Evolutionary conservation across 2,113 vertebrate genomes (phyloP).

Genomic region (Ceyx cyanopectus): DNA sequence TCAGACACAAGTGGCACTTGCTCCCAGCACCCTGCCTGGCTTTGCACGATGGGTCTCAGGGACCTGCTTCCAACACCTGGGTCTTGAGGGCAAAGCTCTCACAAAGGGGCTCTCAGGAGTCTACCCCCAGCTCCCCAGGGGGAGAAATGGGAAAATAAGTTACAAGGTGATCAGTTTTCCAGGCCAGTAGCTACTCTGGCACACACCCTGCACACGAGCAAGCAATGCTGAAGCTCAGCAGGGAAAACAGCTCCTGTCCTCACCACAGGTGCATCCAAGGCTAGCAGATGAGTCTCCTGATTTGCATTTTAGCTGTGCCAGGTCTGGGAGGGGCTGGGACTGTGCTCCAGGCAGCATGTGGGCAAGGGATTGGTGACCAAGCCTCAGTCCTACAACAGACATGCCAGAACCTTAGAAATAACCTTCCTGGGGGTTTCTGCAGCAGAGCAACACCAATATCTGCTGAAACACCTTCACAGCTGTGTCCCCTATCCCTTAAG

Average conservation of each 20-base stretch:
- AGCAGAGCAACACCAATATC: rapidly evolving
- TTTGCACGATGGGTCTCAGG: not conserved
- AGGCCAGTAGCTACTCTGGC: not conserved
- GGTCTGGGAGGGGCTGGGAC: not conserved
- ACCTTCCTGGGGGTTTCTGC: not conserved
- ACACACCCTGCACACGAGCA: rapidly evolving
- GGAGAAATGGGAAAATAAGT: not conserved
- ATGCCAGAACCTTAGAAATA: not conserved
- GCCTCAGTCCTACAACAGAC: not conserved
- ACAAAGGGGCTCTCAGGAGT: not conserved
- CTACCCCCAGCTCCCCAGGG: not conserved
- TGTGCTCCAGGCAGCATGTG: not conserved
- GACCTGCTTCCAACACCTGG: not conserved
- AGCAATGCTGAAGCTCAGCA: rapidly evolving
- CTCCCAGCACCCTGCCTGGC: not conserved
- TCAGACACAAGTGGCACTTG: not conserved
- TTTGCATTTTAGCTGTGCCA: rapidly evolving
- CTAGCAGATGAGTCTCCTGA: rapidly evolving
- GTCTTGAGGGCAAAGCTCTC: not conserved
- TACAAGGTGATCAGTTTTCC: not conserved
- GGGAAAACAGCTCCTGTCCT: not conserved
- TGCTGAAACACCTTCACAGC: not conserved
- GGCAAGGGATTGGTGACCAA: not conserved
- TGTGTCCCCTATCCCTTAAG: not conserved
- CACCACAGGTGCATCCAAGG: rapidly evolving